These are phyloP conservation scores for Tolmerus cingulatus DNA, from an alignment of 2,888 invertebrate genomes.

Conservation along the genomic window DNA sequence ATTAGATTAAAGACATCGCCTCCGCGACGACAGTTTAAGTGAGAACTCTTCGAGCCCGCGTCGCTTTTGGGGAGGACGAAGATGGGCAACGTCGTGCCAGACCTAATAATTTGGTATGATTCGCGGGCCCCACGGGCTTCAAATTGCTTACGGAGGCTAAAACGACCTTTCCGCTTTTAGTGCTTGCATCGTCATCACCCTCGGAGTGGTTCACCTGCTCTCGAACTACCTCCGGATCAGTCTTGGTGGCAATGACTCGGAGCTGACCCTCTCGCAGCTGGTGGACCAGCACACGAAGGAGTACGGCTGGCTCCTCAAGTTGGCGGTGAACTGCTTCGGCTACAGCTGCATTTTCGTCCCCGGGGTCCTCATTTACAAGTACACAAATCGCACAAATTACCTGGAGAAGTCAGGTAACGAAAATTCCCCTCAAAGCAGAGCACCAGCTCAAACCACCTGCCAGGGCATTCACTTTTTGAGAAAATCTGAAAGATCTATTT, in stretches of 20 bases:
- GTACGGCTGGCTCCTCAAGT: slow-evolving; percentile 78
- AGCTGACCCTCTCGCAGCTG: slow-evolving; percentile 60
- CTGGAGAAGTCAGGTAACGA: slow-evolving; percentile 76
- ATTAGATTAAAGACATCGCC: not conserved
- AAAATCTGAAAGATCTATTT: not conserved
- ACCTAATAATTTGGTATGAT: slow-evolving; percentile 59
- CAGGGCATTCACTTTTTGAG: not conserved
- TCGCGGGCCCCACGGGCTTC: not conserved
- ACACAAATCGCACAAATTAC: slow-evolving; percentile 79
- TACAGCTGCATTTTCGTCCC: slow-evolving; percentile 90
- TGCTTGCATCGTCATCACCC: slow-evolving; percentile 55
- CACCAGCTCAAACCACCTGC: not conserved
- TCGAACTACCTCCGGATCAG: slow-evolving; percentile 57
- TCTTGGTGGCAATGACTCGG: slow-evolving; percentile 57
- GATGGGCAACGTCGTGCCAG: slow-evolving; percentile 62
- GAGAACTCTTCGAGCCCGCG: not conserved
- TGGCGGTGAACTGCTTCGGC: slow-evolving; percentile 82
- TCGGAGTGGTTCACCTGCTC: slow-evolving; percentile 60
- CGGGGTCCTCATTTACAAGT: slow-evolving; percentile 82
- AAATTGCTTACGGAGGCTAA: not conserved
- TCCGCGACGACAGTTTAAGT: slow-evolving; percentile 42
- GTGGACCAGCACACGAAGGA: slow-evolving; percentile 65
- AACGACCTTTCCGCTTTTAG: slow-evolving; percentile 49
- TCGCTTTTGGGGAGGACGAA: not conserved
- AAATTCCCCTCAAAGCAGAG: not conserved